A percentile compares a stretch with the other conserved stretches of the same genome.
Evolutionary conservation across 1,140 invertebrate species (phyloP).

Genomic region (Lordiphosa mommai): DNA sequence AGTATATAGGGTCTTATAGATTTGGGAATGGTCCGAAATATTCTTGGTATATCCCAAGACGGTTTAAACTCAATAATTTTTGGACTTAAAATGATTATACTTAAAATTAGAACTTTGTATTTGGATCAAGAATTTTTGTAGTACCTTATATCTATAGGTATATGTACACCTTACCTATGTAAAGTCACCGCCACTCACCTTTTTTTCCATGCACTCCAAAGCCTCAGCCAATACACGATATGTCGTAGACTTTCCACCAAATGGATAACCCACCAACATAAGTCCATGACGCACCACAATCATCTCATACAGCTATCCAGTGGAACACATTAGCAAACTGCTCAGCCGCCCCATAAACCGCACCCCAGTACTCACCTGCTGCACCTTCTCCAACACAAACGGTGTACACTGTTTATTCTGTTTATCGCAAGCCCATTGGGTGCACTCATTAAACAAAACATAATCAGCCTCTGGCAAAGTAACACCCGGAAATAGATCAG

Average conservation of each 20-base stretch:
- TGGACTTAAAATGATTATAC: too few species aligned
- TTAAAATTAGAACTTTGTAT: too few species aligned
- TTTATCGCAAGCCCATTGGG: constrained; percentile 85
- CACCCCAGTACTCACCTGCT: constrained; percentile 75
- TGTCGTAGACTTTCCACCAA: constrained; percentile 91
- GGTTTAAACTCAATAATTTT: too few species aligned
- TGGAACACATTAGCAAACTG: constrained; percentile 29
- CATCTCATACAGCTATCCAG: constrained; percentile 94
- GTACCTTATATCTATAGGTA: too few species aligned
- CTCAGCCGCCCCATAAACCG: neutral
- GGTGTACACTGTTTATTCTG: constrained; percentile 91
- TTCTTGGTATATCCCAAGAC: too few species aligned
- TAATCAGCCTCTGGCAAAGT: constrained; percentile 88
- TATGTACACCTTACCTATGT: too few species aligned
- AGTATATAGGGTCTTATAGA: too few species aligned
- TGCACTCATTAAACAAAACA: constrained; percentile 82
- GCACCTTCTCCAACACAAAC: constrained; percentile 93
- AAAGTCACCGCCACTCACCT: too few species aligned
- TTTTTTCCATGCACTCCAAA: constrained; percentile 89
- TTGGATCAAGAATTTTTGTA: too few species aligned
- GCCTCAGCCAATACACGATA: constrained; percentile 90
- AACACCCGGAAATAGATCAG: constrained; percentile 93
- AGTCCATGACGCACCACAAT: constrained; percentile 94
- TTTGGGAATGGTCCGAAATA: too few species aligned
- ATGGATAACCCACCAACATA: constrained; percentile 95